These are phyloP conservation scores for Tragelaphus eurycerus DNA, from an alignment of 2,797 vertebrate genomes.

Conservation along the genomic window DNA sequence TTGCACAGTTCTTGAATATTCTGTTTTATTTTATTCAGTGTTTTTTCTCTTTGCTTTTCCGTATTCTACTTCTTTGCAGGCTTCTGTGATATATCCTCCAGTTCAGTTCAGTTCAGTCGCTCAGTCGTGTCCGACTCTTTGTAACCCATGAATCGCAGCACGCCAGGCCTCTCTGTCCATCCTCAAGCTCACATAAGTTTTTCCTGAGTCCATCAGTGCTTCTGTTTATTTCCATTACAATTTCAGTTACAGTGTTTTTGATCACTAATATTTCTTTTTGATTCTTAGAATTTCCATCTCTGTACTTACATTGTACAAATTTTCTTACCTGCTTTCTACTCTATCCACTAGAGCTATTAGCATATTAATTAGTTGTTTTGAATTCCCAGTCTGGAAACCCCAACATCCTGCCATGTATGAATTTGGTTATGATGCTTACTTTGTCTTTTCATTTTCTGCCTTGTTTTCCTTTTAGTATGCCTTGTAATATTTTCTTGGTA, in stretches of 20 bases:
- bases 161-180: too few relatives aligned
- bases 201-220: background rate
- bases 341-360: background rate
- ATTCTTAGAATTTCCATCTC: background rate
- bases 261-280: background rate
- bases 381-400: background rate
- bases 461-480: background rate
- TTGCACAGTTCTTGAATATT: background rate
- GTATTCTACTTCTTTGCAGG: background rate
- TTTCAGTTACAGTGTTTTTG: background rate
- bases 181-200: background rate
- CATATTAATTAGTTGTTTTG: background rate
- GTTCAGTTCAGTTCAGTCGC: background rate
- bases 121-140: too few relatives aligned
- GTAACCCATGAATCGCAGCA: too few relatives aligned
- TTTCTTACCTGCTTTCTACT: background rate
- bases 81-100: background rate
- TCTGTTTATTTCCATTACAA: background rate
- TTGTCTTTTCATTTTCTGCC: background rate
- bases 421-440: background rate
- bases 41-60: background rate
- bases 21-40: background rate
- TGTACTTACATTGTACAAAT: background rate
- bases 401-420: background rate
- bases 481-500: background rate